Conservation (phyloP, 2,888 invertebrate genomes). For the Orchesella flavescens region DNA sequence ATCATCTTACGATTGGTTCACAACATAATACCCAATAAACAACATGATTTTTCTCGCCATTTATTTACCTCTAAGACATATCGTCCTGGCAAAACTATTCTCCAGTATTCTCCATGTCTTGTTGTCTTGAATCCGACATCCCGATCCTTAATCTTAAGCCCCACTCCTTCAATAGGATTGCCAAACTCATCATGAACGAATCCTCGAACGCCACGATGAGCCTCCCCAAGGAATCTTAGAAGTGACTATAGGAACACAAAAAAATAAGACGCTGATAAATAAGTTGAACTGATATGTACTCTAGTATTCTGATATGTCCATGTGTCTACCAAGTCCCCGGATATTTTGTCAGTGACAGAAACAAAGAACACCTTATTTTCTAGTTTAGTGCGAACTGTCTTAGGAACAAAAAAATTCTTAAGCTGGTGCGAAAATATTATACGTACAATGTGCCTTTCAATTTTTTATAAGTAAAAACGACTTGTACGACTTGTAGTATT, state of each 20-base stretch:
- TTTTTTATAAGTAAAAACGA: too few species aligned
- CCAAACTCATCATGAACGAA: slow-evolving; percentile 85
- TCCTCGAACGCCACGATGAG: slow-evolving; percentile 91
- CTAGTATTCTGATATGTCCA: background rate
- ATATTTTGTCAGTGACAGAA: too few species aligned
- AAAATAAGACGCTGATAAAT: slow-evolving; percentile 45
- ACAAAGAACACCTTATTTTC: background rate
- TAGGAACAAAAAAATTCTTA: background rate
- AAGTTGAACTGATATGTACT: background rate
- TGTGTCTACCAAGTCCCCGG: too few species aligned
- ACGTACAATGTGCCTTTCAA: too few species aligned
- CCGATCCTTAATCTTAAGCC: slow-evolving; percentile 85
- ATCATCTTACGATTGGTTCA: too few species aligned
- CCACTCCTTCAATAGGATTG: slow-evolving; percentile 85
- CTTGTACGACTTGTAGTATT: too few species aligned
- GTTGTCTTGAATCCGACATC: slow-evolving; percentile 90
- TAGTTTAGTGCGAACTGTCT: background rate
- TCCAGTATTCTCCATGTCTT: slow-evolving; percentile 95
- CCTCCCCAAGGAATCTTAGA: slow-evolving; percentile 88
- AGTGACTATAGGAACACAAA: slow-evolving; percentile 78
- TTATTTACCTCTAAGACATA: slow-evolving; percentile 85
- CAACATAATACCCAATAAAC: background rate
- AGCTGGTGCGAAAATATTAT: too few species aligned
- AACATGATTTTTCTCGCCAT: background rate
- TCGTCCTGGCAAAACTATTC: slow-evolving; percentile 88